Evolutionary conservation across 2,113 vertebrate species (phyloP).

Genomic region (Pygoscelis antarcticus): DNA sequence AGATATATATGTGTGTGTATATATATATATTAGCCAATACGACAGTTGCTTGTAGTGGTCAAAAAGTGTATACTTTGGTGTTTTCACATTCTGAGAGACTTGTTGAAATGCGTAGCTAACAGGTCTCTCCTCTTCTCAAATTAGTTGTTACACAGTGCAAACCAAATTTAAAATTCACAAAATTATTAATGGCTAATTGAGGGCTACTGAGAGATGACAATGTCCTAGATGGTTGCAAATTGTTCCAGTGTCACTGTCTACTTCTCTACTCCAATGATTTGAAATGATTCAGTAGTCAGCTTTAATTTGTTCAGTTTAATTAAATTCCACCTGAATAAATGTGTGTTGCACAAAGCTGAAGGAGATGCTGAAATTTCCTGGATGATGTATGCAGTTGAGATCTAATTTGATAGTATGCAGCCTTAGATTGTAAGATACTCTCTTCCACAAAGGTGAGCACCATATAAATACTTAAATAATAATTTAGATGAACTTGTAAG

Average conservation of each 20-base stretch:
- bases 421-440: not conserved
- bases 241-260: not conserved
- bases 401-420: not conserved
- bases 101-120: not conserved
- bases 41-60: not conserved
- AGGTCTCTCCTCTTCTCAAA: not conserved
- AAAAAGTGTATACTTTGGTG: not conserved
- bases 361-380: constrained; percentile 15
- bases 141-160: not conserved
- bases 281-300: constrained; percentile 37
- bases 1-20: not conserved
- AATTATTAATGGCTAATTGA: constrained; percentile 52
- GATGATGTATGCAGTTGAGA: constrained; percentile 4
- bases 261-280: not conserved
- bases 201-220: not conserved
- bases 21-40: not conserved
- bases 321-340: constrained; percentile 56
- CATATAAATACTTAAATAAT: not conserved
- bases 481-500: not conserved
- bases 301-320: constrained; percentile 61
- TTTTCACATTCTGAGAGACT: not conserved
- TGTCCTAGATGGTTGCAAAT: constrained; percentile 13
- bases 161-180: constrained; percentile 31
- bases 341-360: not conserved
- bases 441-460: not conserved